Percentiles rank a stretch among this genome's conserved stretches.
Evolutionary conservation across 2,888 invertebrate species (phyloP).

Genomic region (Drosophila leonis): DNA sequence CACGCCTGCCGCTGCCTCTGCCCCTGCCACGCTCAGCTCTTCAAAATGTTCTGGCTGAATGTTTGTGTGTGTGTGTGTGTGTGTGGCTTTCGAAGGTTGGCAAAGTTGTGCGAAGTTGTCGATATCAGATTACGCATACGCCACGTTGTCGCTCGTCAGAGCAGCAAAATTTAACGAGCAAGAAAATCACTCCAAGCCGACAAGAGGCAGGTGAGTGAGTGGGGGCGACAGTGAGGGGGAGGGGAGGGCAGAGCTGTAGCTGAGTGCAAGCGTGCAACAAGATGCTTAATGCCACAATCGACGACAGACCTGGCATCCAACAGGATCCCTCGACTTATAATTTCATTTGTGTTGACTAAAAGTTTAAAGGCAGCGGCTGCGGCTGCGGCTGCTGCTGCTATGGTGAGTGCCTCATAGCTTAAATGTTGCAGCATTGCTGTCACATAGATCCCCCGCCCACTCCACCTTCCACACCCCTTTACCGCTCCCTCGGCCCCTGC

Average conservation of each 20-base stretch:
- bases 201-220: not conserved
- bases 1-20: not conserved
- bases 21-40: slow-evolving; percentile 11
- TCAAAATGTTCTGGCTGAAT: not conserved
- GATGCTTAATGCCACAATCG: slow-evolving; percentile 40
- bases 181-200: slow-evolving; percentile 62
- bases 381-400: not conserved
- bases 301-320: slow-evolving; percentile 20
- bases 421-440: slow-evolving; percentile 37
- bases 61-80: slow-evolving; percentile 20
- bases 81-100: slow-evolving; percentile 29
- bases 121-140: slow-evolving; percentile 77
- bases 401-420: slow-evolving; percentile 31
- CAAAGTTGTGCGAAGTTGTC: slow-evolving; percentile 39
- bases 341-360: slow-evolving; percentile 67
- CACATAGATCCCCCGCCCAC: not conserved
- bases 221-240: not conserved
- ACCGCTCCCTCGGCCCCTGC: not conserved
- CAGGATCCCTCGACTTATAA: slow-evolving; percentile 63
- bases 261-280: slow-evolving; percentile 28
- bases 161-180: slow-evolving; percentile 73
- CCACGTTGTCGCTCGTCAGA: slow-evolving; percentile 60
- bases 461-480: too few species aligned
- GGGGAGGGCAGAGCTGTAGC: not conserved
- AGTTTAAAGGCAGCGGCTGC: slow-evolving; percentile 45